A percentile compares a stretch with the other conserved stretches of the same genome.
Conservation (phyloP, 1,140 invertebrate genomes). For the Zaprionus capensis region DNA sequence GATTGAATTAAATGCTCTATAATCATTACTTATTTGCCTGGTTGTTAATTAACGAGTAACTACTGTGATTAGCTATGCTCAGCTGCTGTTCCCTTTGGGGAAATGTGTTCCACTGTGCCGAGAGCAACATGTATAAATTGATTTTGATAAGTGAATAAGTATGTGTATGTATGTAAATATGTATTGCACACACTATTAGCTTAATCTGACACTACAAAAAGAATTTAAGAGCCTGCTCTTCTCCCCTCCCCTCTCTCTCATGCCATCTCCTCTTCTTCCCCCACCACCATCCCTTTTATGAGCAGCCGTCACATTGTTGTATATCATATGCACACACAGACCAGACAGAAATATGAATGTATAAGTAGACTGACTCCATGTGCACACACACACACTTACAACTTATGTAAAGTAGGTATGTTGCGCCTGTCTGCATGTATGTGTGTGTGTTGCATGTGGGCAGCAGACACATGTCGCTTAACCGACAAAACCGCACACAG, state of each 20-base stretch:
- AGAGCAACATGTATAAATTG: constrained; percentile 34
- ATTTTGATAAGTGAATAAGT: constrained; percentile 45
- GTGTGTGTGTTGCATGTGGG: constrained; percentile 9
- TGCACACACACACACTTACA: constrained; percentile 17
- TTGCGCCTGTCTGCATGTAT: constrained; percentile 11
- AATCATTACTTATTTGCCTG: too few relatives aligned
- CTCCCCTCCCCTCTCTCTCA: background rate
- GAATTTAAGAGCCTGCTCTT: constrained; percentile 24
- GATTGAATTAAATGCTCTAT: too few relatives aligned
- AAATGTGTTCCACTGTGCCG: background rate
- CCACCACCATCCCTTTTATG: background rate
- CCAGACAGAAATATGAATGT: constrained; percentile 13
- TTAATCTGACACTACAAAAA: constrained; percentile 41
- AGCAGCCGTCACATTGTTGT: constrained; percentile 23
- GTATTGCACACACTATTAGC: constrained; percentile 32
- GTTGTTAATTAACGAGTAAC: background rate
- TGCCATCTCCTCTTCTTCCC: background rate
- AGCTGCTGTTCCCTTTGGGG: background rate
- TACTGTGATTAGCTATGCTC: background rate
- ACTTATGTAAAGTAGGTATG: constrained; percentile 22
- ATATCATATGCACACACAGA: constrained; percentile 18
- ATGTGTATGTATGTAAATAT: constrained; percentile 7
- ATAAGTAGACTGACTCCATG: constrained; percentile 19
- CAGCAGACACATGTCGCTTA: constrained; percentile 50
- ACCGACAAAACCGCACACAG: constrained; percentile 53